A percentile compares a stretch with the other conserved stretches of the same genome.
These are phyloP conservation scores for Phoebastria nigripes DNA, from an alignment of 2,797 vertebrate genomes.

Conservation along the genomic window DNA sequence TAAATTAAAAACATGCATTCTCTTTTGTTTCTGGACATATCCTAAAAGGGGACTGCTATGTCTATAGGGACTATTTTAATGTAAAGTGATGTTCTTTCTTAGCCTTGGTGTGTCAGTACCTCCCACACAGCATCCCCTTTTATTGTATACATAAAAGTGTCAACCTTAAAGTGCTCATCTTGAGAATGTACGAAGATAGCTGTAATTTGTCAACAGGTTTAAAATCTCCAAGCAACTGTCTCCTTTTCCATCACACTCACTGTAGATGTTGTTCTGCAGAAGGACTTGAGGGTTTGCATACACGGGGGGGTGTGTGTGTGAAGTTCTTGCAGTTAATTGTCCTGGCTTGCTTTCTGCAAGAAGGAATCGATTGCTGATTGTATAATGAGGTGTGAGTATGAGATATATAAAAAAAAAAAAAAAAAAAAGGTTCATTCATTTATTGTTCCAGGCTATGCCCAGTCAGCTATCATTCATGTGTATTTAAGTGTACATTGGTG, in stretches of 20 bases:
- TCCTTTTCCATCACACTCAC: not conserved
- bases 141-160: not conserved
- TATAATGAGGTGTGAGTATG: not conserved
- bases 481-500: not conserved
- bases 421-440: not conserved
- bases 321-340: not conserved
- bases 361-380: not conserved
- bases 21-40: not conserved
- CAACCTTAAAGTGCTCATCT: not conserved
- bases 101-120: not conserved
- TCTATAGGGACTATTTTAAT: not conserved
- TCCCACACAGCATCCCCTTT: not conserved
- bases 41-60: not conserved
- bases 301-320: not conserved
- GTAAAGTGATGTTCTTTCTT: not conserved
- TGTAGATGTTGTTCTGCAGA: not conserved
- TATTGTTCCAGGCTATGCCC: not conserved
- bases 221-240: not conserved
- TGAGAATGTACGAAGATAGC: not conserved
- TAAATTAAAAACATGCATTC: not conserved
- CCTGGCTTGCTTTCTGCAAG: not conserved
- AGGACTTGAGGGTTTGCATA: not conserved
- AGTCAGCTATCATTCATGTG: not conserved
- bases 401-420: not conserved
- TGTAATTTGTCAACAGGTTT: constrained; percentile 3